Evolutionary conservation across 2,113 vertebrate genomes (phyloP).

Genomic region (Silurus meridionalis): DNA sequence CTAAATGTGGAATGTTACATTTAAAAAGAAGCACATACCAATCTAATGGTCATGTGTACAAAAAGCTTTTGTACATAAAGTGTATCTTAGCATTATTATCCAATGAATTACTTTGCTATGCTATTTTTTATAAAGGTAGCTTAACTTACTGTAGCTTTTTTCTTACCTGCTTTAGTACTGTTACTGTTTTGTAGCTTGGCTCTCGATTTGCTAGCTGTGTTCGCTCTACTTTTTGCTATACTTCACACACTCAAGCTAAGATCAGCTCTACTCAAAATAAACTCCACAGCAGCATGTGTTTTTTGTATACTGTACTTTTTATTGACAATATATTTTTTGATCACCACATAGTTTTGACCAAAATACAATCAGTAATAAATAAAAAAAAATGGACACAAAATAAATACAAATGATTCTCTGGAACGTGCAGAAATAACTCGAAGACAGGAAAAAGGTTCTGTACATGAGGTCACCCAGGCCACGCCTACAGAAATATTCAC

Average conservation of each 20-base stretch:
- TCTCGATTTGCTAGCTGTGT: not conserved
- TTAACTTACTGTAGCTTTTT: not conserved
- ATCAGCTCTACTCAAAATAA: not conserved
- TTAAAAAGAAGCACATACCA: too few relatives aligned
- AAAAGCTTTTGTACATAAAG: too few relatives aligned
- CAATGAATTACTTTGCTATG: too few relatives aligned
- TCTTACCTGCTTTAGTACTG: not conserved
- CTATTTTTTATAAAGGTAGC: not conserved
- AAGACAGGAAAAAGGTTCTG: constrained; percentile 77
- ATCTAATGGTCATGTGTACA: too few relatives aligned
- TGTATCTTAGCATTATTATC: not conserved
- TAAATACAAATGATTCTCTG: constrained; percentile 72
- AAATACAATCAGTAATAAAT: constrained; percentile 90
- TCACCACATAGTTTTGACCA: constrained; percentile 89
- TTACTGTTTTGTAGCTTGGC: not conserved
- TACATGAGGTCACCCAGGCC: constrained; percentile 51
- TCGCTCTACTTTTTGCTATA: not conserved
- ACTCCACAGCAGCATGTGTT: not conserved
- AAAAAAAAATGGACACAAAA: constrained; percentile 72
- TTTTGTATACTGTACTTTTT: constrained; percentile 74
- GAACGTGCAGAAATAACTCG: constrained; percentile 89
- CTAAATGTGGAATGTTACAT: too few relatives aligned
- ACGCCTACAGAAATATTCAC: constrained; percentile 67
- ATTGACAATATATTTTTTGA: constrained; percentile 87
- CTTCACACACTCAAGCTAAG: not conserved